phyloP scores from a whole-genome alignment of 2,113 vertebrate species.

The Mystacornis crossleyi region DNA sequence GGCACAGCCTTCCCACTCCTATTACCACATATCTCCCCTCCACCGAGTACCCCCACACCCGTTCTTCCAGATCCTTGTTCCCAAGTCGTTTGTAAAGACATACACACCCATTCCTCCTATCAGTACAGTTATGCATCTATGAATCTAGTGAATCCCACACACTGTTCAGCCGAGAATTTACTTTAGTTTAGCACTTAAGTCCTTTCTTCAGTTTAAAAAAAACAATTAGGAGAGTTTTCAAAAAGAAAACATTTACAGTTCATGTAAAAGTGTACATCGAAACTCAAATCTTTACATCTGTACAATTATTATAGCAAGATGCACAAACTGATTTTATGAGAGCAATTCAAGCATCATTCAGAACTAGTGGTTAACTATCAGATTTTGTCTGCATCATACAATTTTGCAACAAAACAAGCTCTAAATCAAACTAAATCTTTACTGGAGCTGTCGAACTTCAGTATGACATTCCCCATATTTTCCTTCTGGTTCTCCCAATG shows the following conservation, averaged over 20 bases:
- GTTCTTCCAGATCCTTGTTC: not conserved
- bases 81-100: not conserved
- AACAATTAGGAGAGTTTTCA: not conserved
- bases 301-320: not conserved
- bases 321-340: not conserved
- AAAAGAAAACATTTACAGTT: not conserved
- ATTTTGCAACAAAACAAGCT: not conserved
- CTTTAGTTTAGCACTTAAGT: constrained; percentile 15
- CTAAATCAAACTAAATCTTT: not conserved
- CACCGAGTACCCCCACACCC: not conserved
- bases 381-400: not conserved
- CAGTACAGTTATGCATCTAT: not conserved
- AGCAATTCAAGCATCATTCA: not conserved
- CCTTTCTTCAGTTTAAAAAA: not conserved
- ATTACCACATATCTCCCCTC: not conserved
- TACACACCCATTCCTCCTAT: not conserved
- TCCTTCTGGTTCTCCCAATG: not conserved
- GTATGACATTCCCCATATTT: not conserved
- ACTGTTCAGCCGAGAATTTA: not conserved
- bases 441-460: not conserved
- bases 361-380: not conserved
- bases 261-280: not conserved
- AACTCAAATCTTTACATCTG: not conserved
- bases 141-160: not conserved
- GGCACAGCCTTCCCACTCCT: not conserved